Conservation (phyloP, 2,888 invertebrate species). For the Argyra leucocephala region DNA sequence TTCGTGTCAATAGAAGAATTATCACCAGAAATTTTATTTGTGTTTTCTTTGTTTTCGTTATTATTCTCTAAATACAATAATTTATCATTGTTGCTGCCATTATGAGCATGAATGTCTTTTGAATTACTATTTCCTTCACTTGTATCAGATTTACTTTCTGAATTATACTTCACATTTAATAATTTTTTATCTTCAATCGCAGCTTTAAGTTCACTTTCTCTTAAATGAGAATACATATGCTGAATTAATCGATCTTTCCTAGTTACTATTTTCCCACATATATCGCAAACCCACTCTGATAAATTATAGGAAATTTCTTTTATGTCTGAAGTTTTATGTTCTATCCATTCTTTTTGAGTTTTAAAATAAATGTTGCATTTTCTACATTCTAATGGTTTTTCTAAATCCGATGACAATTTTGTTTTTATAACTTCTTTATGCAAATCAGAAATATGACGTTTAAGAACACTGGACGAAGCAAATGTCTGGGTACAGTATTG, state of each 20-base stretch:
- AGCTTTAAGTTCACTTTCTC: slow-evolving; percentile 26
- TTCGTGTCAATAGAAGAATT: neutral
- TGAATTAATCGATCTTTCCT: slow-evolving; percentile 42
- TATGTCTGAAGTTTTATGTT: slow-evolving; percentile 41
- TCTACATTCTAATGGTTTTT: slow-evolving; percentile 36
- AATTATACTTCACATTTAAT: slow-evolving; percentile 11
- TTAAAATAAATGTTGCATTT: slow-evolving; percentile 38
- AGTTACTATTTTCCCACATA: slow-evolving; percentile 41
- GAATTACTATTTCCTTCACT: neutral
- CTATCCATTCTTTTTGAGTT: slow-evolving; percentile 39
- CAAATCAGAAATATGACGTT: slow-evolving; percentile 41
- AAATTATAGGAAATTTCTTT: slow-evolving; percentile 39
- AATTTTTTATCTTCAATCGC: slow-evolving; percentile 11
- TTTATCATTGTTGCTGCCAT: neutral
- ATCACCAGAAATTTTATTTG: neutral
- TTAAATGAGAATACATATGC: slow-evolving; percentile 41
- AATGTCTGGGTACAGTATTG: slow-evolving; percentile 42
- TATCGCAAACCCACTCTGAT: slow-evolving; percentile 44
- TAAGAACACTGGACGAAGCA: slow-evolving; percentile 42
- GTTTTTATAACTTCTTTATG: slow-evolving; percentile 38
- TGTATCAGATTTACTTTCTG: slow-evolving; percentile 12
- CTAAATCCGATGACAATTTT: slow-evolving; percentile 36
- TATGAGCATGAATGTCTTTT: neutral
- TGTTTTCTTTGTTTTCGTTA: neutral
- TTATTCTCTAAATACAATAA: neutral